Evolutionary conservation across 2,113 vertebrate species (phyloP), one percentile per base, ranked within the genome.

Genomic region (Callocephalon fimbriatum): DNA sequence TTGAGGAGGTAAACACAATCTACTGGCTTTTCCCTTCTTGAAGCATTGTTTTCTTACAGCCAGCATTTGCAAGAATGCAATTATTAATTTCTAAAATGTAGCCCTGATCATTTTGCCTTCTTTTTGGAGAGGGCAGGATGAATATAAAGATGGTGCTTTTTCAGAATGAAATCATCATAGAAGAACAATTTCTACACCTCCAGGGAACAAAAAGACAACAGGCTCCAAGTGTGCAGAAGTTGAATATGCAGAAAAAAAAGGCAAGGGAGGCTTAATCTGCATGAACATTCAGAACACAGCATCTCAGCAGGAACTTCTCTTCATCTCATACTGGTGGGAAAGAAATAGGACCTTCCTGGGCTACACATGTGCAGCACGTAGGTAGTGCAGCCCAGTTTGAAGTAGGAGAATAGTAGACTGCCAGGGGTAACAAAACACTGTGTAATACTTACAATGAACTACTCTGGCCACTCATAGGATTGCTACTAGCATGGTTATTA

Each of bases 151-250:
- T 29, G 5, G 3, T 50, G 11, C n/a, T 87, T 87, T 3, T 9
- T 85, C 37, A 32, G 87, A 94, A 79, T 18, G 2, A 85, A 94
- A 72, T 27, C 1, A 35, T 59, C 8, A 2, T 31, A 68, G 44
- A 38, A 37, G 12, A 79, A 37, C 19, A 73, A 66, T 45, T 85
- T 61, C 37, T 75, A 6, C 29, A 14, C 20, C 26, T 42, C 12
- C 31, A 79, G 12, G 20, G 20, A 76, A 48, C 0, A 0, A 8
- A 79, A 86, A 82, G n/a, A 66, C 0, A 2, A 61, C 12, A 70
- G 20, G 25, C 5, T n/a, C 16, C n/a, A 40, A 42, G 44, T 15
- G 10, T 21, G 27, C 37, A 50, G 27, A 88, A 90, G 25, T 5
- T 12, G 2, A 66, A 66, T 15, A 35, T 3, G 6, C 14, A 86